Evolutionary conservation across 1,140 invertebrate species (phyloP), one percentile per base, ranked within the genome.

Genomic region (Phortica variegata): DNA sequence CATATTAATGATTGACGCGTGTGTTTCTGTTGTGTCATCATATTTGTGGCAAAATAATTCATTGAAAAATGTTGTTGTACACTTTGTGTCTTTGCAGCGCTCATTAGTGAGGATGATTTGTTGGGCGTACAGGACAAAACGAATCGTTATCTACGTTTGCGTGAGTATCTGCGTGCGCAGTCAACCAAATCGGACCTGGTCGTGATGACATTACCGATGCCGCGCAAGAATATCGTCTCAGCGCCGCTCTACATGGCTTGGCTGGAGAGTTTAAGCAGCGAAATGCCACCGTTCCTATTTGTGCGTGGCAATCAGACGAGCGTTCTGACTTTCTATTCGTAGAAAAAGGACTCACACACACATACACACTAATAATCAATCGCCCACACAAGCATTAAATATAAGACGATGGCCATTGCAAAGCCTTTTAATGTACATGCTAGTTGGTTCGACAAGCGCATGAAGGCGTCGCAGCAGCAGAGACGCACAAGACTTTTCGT

Each of bases 271-370:
- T 79, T 98, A n/a, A 94, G 91, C 3, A 79, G 82, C 52, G 86
- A 89, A 58, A 87, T 95, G 88, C 93, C 93, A 51, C 89, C 92
- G 12, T 88, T 95, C 77, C 78, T 98, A 46, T 83, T 98, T 36
- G 87, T 98, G 38, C 82, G 95, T 60, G 95, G 95, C 52, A 98
- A 98, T 77, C 95, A 98, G 77, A 89, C 87, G 7, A 93, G 93
- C 58, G 95, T 98, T 26, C 82, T 98, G 44, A 98, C 95, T 32
- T 98, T 95, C 81, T 98, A 97, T 78, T 97, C 94, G 32, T 98
- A 86, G 83, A 48, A 4, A 16, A 17, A 3, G 13, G 3, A 10
- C 36, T 17, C 36, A 38, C 36, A 38, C 7, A 38, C 16, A 49
- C 47, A 48, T 56, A 60, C 47, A 42, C 49, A 49, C 45, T 34